These are phyloP conservation scores for Carposina sasakii DNA, from an alignment of 1,140 invertebrate genomes.

Conservation along the genomic window DNA sequence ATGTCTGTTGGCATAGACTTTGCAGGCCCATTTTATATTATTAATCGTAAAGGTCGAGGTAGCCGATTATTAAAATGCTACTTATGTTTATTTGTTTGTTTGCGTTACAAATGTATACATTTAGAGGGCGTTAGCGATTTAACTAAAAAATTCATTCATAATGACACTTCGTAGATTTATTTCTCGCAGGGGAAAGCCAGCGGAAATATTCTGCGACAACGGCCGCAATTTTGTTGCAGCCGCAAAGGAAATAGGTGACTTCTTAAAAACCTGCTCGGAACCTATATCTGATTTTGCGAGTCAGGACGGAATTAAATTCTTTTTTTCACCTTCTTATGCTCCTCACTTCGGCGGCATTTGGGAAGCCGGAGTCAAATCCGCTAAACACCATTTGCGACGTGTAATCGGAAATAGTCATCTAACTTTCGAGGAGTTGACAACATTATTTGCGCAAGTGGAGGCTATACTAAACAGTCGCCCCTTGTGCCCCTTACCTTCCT, in stretches of 20 bases:
- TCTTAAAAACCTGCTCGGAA: too few species aligned
- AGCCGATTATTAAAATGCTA: too few species aligned
- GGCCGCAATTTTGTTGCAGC: constrained; percentile 26
- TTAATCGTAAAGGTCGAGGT: too few species aligned
- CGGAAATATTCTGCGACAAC: too few species aligned
- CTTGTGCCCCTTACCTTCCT: constrained; percentile 35
- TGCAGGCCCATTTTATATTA: not conserved
- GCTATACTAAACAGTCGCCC: constrained; percentile 49
- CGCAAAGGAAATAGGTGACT: constrained; percentile 18
- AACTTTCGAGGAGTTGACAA: constrained; percentile 37
- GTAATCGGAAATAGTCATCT: constrained; percentile 25
- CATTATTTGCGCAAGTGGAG: constrained; percentile 39
- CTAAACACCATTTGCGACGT: constrained; percentile 32
- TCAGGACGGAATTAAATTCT: constrained; percentile 21
- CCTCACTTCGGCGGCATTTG: constrained; percentile 38
- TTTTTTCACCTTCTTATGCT: constrained; percentile 31
- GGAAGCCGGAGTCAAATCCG: constrained; percentile 29
- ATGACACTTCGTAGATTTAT: too few species aligned
- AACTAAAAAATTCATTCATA: too few species aligned
- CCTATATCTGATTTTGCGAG: constrained; percentile 17
- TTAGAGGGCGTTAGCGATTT: too few species aligned
- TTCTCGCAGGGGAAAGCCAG: too few species aligned
- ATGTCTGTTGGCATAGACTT: not conserved
- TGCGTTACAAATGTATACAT: too few species aligned
- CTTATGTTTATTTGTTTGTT: too few species aligned